These are phyloP conservation scores for Lepeophtheirus nordmannii DNA, from an alignment of 2,888 invertebrate genomes.

Conservation along the genomic window DNA sequence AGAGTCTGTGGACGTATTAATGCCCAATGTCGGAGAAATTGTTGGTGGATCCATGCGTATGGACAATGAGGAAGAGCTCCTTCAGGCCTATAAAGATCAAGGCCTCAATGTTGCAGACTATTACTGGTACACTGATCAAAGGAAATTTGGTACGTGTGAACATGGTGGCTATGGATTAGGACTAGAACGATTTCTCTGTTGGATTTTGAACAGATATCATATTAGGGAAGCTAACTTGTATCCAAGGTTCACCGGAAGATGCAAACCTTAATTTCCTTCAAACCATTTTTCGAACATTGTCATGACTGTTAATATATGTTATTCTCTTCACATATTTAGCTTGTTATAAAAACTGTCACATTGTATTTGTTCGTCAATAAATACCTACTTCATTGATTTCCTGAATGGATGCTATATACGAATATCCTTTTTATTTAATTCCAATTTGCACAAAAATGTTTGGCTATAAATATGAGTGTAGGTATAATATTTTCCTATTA, in stretches of 20 bases:
- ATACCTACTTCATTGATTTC: too few species aligned
- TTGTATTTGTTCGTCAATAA: too few species aligned
- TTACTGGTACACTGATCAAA: constrained; percentile 96
- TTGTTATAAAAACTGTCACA: too few species aligned
- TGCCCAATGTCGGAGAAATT: constrained; percentile 96
- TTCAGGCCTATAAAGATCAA: constrained; percentile 68
- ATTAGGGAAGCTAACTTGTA: constrained; percentile 95
- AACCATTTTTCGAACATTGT: too few species aligned
- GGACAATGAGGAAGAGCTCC: constrained; percentile 63
- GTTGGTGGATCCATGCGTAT: constrained; percentile 99
- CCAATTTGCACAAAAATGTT: too few species aligned
- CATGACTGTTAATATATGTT: too few species aligned
- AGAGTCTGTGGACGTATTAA: constrained; percentile 88
- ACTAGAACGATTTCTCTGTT: constrained; percentile 88
- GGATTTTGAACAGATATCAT: constrained; percentile 84
- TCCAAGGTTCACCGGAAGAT: constrained; percentile 45
- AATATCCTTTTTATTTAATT: too few species aligned
- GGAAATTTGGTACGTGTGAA: constrained; percentile 31
- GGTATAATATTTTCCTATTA: too few species aligned
- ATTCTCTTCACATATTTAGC: too few species aligned
- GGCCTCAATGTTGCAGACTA: constrained; percentile 84
- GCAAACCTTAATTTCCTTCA: constrained; percentile 4
- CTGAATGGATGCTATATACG: too few species aligned
- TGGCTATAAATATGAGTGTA: too few species aligned
- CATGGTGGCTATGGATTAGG: constrained; percentile 70